Base-by-base conservation (phyloP, 2,888 invertebrate genomes). In the Heteromurus nitidus region DNA sequence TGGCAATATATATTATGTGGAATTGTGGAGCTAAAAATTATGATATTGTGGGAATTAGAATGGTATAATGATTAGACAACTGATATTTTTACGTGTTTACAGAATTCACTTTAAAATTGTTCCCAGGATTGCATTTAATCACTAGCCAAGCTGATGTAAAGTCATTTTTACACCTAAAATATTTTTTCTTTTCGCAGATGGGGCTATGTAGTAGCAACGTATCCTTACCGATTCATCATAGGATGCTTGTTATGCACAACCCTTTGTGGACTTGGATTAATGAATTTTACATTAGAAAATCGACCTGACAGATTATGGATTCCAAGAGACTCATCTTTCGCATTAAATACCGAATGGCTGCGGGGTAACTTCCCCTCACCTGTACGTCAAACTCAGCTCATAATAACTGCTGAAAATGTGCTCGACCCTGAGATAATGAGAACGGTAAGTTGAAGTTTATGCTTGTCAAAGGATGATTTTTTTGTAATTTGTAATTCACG, bases 261-360 rank as follows among this genome's bases (percentile, higher is more conserved):
- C 13, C 53, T 93, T 18, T 93, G 93, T 88, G 90, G 91, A 72
- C 88, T 91, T 80, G 94, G 94, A 42, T 90, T 94, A 68, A 88
- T 92, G 26, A 90, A 91, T 86, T 94, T 94, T 89, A 91, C 92
- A 82, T 92, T 93, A 88, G 94, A 95, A 89, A 94, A 93, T 88
- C 93, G 94, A 89, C 94, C 94, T 0, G 89, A 94, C 87, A 93
- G 93, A 87, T 89, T 95, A 85, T 95, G 95, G 95, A 93, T 94
- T 24, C 94, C 94, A 13, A 92, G 92, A 53, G 91, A 93, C 53
- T 94, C 94, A 0, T 92, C 93, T 82, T 95, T 94, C 88, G 91
- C 92, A 50, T 88, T 89, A 84, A 93, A 94, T 86, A 93, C 94
- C 3, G 92, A 94, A 87, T 94, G 94, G 94, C 91, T 94, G 79